Percentiles rank a stretch among this genome's conserved stretches.
Evolutionary conservation across 1,140 invertebrate genomes (phyloP).

Genomic region (Aphaenogaster floridana): DNA sequence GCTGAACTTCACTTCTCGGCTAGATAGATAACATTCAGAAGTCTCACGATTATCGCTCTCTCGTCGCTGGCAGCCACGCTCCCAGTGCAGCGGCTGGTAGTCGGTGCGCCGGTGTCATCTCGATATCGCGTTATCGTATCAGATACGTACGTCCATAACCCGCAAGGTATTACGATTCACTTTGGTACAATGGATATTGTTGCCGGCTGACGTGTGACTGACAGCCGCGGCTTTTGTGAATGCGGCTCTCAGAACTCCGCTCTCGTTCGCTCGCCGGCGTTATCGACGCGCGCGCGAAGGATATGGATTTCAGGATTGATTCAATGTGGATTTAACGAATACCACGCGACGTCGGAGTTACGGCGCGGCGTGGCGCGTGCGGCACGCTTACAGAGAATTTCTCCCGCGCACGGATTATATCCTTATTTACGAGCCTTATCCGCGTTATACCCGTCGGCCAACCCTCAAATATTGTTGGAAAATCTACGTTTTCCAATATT

Average conservation of each 20-base stretch:
- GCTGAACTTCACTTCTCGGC: slow-evolving; percentile 38
- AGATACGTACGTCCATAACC: slow-evolving; percentile 76
- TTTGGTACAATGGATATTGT: slow-evolving; percentile 76
- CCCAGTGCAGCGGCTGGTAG: slow-evolving; percentile 69
- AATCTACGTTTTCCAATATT: neutral
- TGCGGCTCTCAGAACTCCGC: slow-evolving; percentile 70
- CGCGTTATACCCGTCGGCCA: neutral
- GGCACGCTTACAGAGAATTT: slow-evolving; percentile 28
- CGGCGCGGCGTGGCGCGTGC: neutral
- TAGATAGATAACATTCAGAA: slow-evolving; percentile 70
- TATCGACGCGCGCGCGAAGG: slow-evolving; percentile 68
- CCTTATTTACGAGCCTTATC: slow-evolving; percentile 15
- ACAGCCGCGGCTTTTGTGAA: slow-evolving; percentile 74
- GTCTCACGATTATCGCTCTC: slow-evolving; percentile 70
- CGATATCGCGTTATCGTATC: slow-evolving; percentile 76
- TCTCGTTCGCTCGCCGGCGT: slow-evolving; percentile 60
- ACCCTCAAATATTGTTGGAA: neutral
- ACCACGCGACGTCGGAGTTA: neutral
- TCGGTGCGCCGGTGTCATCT: slow-evolving; percentile 72
- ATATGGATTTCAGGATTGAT: slow-evolving; percentile 72
- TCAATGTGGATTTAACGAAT: slow-evolving; percentile 65
- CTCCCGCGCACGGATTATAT: neutral
- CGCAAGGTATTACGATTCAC: slow-evolving; percentile 77
- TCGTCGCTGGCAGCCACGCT: slow-evolving; percentile 66
- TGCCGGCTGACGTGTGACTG: slow-evolving; percentile 75